Evolutionary conservation across 2,113 vertebrate genomes (phyloP).

Genomic region (Anolis carolinensis): DNA sequence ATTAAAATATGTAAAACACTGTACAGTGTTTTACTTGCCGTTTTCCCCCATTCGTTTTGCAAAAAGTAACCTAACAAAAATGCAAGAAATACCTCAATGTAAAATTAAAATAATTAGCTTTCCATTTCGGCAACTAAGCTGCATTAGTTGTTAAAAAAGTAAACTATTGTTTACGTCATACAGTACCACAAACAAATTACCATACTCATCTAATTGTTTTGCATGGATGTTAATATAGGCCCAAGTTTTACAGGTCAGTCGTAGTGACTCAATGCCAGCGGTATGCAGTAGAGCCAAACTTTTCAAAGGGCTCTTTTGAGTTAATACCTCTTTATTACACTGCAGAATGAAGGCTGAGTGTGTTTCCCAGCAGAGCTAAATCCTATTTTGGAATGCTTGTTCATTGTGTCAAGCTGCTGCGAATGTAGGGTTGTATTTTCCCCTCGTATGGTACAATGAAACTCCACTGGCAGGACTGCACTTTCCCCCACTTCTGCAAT

Average conservation of each 20-base stretch:
- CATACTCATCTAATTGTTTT: background rate
- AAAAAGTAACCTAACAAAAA: background rate
- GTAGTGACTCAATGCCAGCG: background rate
- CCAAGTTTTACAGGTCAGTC: background rate
- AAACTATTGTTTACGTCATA: background rate
- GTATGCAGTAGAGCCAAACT: background rate
- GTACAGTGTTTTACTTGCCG: too few species aligned
- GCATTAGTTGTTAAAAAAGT: background rate
- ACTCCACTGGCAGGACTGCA: slow-evolving; percentile 24
- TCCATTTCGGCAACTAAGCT: background rate
- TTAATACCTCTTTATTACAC: background rate
- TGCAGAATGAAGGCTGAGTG: background rate
- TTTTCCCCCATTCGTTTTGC: too few species aligned
- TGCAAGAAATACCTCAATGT: background rate
- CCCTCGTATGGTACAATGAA: slow-evolving; percentile 19
- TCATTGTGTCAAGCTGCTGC: slow-evolving; percentile 7
- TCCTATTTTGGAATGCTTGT: rapidly evolving
- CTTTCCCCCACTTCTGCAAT: background rate
- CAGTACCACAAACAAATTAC: background rate
- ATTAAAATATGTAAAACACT: too few species aligned
- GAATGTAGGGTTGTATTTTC: slow-evolving; percentile 14
- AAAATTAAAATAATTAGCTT: background rate
- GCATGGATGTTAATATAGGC: background rate
- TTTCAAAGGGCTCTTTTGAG: slow-evolving; percentile 22
- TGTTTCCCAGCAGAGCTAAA: slow-evolving; percentile 13